These are phyloP conservation scores for Myrmecobius fasciatus DNA, from an alignment of 2,113 vertebrate genomes.

Conservation along the genomic window DNA sequence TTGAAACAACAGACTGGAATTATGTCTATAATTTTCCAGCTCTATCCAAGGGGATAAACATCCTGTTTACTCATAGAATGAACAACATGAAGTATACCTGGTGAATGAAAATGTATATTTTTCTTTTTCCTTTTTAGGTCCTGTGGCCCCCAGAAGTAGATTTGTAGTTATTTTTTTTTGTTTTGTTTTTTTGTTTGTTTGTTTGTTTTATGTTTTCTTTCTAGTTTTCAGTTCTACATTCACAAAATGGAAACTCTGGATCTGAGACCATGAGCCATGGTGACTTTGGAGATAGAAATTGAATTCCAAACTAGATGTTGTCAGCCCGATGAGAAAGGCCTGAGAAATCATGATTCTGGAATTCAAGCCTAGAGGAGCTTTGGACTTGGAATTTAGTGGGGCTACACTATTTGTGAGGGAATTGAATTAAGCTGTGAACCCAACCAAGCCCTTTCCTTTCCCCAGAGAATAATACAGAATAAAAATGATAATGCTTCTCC, in stretches of 20 bases:
- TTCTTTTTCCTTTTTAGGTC: not conserved
- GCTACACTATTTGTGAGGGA: not conserved
- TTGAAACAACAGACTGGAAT: not conserved
- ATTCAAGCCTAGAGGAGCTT: not conserved
- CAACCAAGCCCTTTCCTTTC: not conserved
- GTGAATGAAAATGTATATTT: not conserved
- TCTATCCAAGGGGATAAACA: not conserved
- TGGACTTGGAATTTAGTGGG: not conserved
- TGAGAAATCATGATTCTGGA: not conserved
- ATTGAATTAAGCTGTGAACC: not conserved
- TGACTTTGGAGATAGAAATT: not conserved
- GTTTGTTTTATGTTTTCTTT: not conserved
- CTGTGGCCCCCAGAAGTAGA: not conserved
- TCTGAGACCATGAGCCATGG: not conserved
- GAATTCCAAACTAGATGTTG: not conserved
- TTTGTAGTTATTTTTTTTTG: too few species aligned
- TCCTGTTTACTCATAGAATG: not conserved
- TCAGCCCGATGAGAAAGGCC: not conserved
- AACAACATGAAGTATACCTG: not conserved
- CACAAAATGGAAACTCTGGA: not conserved
- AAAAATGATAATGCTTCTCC: not conserved
- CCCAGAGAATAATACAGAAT: not conserved
- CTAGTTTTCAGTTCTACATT: not conserved
- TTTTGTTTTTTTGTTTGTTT: too few species aligned
- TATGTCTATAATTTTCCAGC: not conserved